Conservation (phyloP, 2,888 invertebrate species). For the Patella ulyssiponensis region DNA sequence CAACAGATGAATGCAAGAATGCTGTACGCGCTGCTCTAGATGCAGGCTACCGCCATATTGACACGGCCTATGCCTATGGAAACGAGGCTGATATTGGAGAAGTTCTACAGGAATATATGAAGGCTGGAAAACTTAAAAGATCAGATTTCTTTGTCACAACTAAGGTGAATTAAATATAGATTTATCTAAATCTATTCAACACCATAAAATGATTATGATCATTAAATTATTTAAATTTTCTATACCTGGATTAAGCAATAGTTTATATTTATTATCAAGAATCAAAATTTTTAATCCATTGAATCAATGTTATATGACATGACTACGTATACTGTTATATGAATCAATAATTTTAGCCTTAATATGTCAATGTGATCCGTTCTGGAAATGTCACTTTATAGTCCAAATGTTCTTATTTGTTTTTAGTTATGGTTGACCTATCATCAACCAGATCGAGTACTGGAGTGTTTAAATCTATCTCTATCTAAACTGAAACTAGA, state of each 20-base stretch:
- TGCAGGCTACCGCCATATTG: conserved; percentile 32
- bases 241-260: no score
- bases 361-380: no score
- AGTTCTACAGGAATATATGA: conserved; percentile 27
- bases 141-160: conserved; percentile 34
- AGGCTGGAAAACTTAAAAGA: conserved; percentile 30
- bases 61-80: conserved; percentile 30
- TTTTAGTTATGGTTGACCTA: not conserved
- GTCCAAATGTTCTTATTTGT: not conserved
- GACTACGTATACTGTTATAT: no score
- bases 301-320: no score
- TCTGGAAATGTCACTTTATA: no score
- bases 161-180: conserved; percentile 14
- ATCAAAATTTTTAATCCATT: no score
- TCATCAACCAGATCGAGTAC: not conserved
- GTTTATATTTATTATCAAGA: no score
- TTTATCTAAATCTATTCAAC: not conserved
- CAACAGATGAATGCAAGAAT: conserved; percentile 12
- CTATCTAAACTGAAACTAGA: not conserved
- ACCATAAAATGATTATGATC: no score
- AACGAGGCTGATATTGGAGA: conserved; percentile 31
- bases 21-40: conserved; percentile 26
- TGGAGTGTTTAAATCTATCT: not conserved
- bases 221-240: no score
- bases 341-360: no score